Base-by-base conservation (phyloP, 2,113 vertebrate genomes). In the Cryptoleucopteryx plumbea region DNA sequence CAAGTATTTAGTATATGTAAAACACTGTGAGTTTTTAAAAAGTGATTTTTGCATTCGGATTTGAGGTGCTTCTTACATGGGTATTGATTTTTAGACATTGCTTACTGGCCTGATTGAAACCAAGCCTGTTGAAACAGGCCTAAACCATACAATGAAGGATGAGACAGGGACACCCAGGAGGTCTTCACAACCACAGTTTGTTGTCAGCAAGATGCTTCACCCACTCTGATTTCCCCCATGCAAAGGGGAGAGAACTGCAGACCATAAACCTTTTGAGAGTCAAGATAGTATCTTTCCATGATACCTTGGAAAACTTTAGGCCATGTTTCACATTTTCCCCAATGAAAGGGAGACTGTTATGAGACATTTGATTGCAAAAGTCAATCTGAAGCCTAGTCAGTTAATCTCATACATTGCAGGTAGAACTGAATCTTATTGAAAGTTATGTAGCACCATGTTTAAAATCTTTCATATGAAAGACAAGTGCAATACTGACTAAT, bases 11-110 rank as follows among this genome's bases (percentile, higher is more conserved):
- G 26, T 73, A 13, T 70, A 71, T 86, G 80, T 82, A 75, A 93
- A 88, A 80, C 6, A 55, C 0, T 0, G 0, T 34, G 61, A 32
- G 10, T 20, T 81, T 86, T 86, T 66, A 42, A 79, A 45, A 84
- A 74, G 6, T 45, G 10, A 45, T 43, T 81, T 91, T 94, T 79
- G 31, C 19, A 31, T 82, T 34, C 10, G 7, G 40, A 34, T 38
- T 84, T 84, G 50, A 89, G 27, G 13, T 75, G 9, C 7, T 81
- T 83, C 53, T 82, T 63, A 94, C 78, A 52, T 17, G 4, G 7
- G 1, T 50, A 47, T 36, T 92, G 68, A 56, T 77, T 82, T 93
- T 90, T 59, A 79, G 77, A 40, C 20, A 13, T 13, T 47, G 13
- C 61, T 79, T 84, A 21, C 17, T 61, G 43, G 32, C 16, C 72